Evolutionary conservation across 2,113 vertebrate species (phyloP).

Genomic region (Callospermophilus lateralis): DNA sequence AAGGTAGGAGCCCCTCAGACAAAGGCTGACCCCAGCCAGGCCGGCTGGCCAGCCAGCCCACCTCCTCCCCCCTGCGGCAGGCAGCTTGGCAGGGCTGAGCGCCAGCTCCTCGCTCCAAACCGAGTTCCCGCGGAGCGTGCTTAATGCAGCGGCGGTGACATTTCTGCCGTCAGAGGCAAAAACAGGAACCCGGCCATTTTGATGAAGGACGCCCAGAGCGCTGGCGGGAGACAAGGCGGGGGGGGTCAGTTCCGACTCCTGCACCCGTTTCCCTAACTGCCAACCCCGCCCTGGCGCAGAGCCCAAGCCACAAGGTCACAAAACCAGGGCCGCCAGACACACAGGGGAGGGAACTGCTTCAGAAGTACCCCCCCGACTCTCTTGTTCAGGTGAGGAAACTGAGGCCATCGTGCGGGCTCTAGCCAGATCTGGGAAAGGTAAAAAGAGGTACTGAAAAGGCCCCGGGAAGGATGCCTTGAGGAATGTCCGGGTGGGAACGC

Average conservation of each 20-base stretch:
- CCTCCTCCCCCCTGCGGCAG: slow-evolving; percentile 49
- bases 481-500: background rate
- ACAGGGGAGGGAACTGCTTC: background rate
- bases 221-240: background rate
- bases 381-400: slow-evolving; percentile 60
- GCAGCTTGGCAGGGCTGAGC: slow-evolving; percentile 66
- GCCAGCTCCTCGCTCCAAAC: slow-evolving; percentile 77
- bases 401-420: slow-evolving; percentile 20
- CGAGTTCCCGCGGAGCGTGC: slow-evolving; percentile 78
- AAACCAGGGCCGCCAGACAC: background rate
- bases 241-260: background rate
- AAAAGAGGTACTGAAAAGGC: background rate
- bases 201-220: slow-evolving; percentile 65
- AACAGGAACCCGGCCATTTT: slow-evolving; percentile 83
- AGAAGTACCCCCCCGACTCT: background rate
- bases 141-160: slow-evolving; percentile 83
- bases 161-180: slow-evolving; percentile 82
- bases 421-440: background rate
- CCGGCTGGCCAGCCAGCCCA: slow-evolving; percentile 48
- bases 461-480: background rate
- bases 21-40: slow-evolving; percentile 77
- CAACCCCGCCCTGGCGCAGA: background rate
- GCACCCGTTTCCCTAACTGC: background rate
- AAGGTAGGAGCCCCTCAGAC: slow-evolving; percentile 63
- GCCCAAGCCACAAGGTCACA: background rate